These are phyloP conservation scores for Oasisia sp. DNA, from an alignment of 2,888 invertebrate species.

Conservation along the genomic window DNA sequence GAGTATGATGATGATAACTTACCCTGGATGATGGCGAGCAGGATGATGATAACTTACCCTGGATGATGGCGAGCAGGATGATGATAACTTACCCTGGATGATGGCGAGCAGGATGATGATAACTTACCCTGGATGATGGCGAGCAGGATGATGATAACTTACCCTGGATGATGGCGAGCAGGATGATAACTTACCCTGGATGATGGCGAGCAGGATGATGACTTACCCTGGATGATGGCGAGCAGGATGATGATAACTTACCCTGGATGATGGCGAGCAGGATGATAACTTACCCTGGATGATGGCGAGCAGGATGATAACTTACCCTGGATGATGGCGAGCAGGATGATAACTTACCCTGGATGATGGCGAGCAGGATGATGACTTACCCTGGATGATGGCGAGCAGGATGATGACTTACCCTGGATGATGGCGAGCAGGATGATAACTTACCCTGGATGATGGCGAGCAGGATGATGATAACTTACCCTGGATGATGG, in stretches of 20 bases:
- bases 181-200: no score
- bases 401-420: conserved; percentile 39
- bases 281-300: no score
- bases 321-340: neutral
- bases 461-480: neutral
- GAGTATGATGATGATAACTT: conserved; percentile 34
- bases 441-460: conserved; percentile 79
- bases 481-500: conserved; percentile 91
- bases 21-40: conserved; percentile 98
- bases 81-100: conserved; percentile 81
- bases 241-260: no score
- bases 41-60: conserved; percentile 89
- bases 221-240: conserved; percentile 31
- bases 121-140: conserved; percentile 90
- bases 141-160: conserved; percentile 94
- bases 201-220: neutral
- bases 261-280: no score
- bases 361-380: conserved; percentile 98
- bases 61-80: no score
- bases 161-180: no score
- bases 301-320: no score
- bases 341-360: conserved; percentile 72
- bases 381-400: conserved; percentile 72
- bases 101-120: conserved; percentile 99
- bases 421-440: conserved; percentile 99